Evolutionary conservation across 2,113 vertebrate genomes (phyloP).

Genomic region (Anolis carolinensis): DNA sequence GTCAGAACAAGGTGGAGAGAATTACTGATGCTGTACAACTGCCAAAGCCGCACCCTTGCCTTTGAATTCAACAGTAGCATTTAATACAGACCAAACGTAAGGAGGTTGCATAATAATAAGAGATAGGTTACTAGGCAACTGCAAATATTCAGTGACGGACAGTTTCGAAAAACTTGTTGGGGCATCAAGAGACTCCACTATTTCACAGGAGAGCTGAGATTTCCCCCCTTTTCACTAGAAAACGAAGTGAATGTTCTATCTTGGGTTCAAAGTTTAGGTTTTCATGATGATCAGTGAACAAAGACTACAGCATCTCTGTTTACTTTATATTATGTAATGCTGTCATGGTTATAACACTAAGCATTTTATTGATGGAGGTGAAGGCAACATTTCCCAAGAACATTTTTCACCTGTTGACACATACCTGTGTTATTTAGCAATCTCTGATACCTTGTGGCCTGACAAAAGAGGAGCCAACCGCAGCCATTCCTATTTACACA

Average conservation of each 20-base stretch:
- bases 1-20: slow-evolving; percentile 47
- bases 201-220: background rate
- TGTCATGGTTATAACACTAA: background rate
- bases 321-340: background rate
- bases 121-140: slow-evolving; percentile 52
- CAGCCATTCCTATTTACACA: too few relatives aligned
- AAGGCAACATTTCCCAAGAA: background rate
- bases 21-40: slow-evolving; percentile 8
- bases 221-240: background rate
- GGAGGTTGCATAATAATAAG: slow-evolving; percentile 55
- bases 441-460: background rate
- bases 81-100: slow-evolving; percentile 35
- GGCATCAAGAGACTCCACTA: background rate
- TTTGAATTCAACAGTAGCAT: slow-evolving; percentile 55
- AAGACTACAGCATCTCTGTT: background rate
- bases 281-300: background rate
- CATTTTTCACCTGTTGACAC: background rate
- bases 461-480: background rate
- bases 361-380: background rate
- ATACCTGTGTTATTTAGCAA: background rate
- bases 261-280: background rate
- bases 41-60: slow-evolving; percentile 63
- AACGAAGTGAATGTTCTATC: background rate
- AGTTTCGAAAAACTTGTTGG: slow-evolving; percentile 53
- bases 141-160: background rate